phyloP scores from a whole-genome alignment of 2,888 invertebrate genomes.

The Patella ulyssiponensis region DNA sequence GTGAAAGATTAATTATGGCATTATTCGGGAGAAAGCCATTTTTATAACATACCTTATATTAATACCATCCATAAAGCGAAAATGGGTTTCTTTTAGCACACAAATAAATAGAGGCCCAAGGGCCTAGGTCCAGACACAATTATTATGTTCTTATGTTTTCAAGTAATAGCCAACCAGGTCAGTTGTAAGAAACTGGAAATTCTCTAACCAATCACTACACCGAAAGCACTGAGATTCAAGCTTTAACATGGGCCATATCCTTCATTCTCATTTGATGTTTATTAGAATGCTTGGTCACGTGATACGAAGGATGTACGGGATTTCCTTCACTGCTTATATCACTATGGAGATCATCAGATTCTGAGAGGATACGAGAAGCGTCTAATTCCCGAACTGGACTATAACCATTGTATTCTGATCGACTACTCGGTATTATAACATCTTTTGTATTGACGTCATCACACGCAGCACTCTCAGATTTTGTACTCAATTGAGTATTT shows the following conservation, averaged over 20 bases:
- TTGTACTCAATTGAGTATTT: background rate
- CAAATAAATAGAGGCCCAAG: too few species aligned
- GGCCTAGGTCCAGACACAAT: too few species aligned
- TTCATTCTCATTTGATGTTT: constrained; percentile 11
- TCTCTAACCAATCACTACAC: too few species aligned
- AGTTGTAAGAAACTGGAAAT: too few species aligned
- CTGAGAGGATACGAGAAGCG: background rate
- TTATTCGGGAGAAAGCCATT: too few species aligned
- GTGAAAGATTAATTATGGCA: too few species aligned
- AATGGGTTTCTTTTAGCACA: too few species aligned
- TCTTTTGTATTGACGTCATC: background rate
- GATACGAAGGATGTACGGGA: background rate
- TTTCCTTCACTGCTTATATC: constrained; percentile 5
- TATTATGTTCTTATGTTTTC: too few species aligned
- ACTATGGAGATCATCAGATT: constrained; percentile 4
- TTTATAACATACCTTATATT: too few species aligned
- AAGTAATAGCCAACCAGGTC: too few species aligned
- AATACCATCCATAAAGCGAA: too few species aligned
- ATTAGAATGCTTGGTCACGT: constrained; percentile 5
- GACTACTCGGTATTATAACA: background rate
- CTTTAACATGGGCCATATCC: constrained; percentile 3
- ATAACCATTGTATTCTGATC: constrained; percentile 5
- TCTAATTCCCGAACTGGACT: background rate
- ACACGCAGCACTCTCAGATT: constrained; percentile 4
- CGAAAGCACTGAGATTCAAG: background rate